Conservation (phyloP, 2,797 vertebrate species). For the Kryptopterus vitreolus region DNA sequence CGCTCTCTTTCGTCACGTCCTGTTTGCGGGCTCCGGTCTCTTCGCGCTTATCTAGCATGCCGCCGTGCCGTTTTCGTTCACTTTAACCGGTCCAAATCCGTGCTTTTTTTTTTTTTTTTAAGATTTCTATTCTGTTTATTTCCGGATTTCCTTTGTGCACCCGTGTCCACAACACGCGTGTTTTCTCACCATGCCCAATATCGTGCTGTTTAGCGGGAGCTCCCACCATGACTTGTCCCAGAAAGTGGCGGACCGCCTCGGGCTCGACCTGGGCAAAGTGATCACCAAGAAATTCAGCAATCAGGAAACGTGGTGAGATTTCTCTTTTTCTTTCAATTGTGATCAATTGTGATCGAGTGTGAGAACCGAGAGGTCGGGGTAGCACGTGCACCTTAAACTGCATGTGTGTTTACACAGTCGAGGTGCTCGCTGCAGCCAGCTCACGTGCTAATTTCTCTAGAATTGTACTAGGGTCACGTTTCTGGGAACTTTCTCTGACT, state of each 20-base stretch:
- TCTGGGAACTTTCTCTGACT: not conserved
- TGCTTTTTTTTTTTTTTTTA: not conserved
- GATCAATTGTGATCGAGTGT: too few species aligned
- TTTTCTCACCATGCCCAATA: slow-evolving; percentile 84
- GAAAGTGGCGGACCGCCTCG: slow-evolving; percentile 89
- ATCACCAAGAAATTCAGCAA: slow-evolving; percentile 85
- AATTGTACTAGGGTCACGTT: not conserved
- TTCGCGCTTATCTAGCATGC: slow-evolving; percentile 36
- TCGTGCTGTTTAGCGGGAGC: slow-evolving; percentile 95
- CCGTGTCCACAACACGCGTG: not conserved
- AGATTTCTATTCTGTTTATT: too few species aligned
- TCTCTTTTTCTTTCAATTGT: not conserved
- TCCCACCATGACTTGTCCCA: slow-evolving; percentile 94
- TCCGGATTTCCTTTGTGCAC: not conserved
- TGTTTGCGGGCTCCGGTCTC: slow-evolving; percentile 44
- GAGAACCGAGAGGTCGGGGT: not conserved
- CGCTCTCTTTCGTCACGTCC: slow-evolving; percentile 50
- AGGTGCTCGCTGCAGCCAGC: not conserved
- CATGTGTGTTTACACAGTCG: not conserved
- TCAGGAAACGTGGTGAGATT: slow-evolving; percentile 79
- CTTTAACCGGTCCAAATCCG: slow-evolving; percentile 13
- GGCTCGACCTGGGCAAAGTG: slow-evolving; percentile 81
- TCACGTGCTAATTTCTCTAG: not conserved
- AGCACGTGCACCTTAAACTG: not conserved
- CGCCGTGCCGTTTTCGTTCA: slow-evolving; percentile 15